Conservation (phyloP, 2,888 invertebrate genomes). For the Auanema sp. region DNA sequence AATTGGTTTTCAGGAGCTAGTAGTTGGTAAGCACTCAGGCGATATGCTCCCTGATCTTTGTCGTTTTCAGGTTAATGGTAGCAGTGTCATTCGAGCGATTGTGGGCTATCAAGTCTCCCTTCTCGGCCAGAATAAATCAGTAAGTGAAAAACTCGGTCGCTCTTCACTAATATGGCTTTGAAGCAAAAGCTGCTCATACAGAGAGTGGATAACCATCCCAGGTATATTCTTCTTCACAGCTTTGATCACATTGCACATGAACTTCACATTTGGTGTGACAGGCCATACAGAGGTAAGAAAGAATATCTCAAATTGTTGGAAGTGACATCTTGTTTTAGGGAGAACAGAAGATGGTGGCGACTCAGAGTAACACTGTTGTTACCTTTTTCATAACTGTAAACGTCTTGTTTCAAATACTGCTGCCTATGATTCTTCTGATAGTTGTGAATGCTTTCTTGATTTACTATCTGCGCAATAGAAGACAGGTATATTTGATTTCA, state of each 20-base stretch:
- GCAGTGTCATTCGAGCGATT: conserved; percentile 49
- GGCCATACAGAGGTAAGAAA: conserved; percentile 20
- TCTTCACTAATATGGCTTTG: too few species aligned
- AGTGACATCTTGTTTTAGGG: conserved; percentile 16
- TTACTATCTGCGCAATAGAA: conserved; percentile 38
- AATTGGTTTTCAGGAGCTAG: conserved; percentile 48
- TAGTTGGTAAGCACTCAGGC: conserved; percentile 34
- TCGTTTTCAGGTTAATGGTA: conserved; percentile 40
- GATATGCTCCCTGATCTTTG: background rate
- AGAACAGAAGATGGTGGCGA: conserved; percentile 13
- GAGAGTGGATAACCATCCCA: conserved; percentile 28
- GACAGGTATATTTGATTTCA: conserved; percentile 10
- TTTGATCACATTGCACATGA: conserved; percentile 37
- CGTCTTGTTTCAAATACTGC: conserved; percentile 27
- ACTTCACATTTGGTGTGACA: conserved; percentile 26
- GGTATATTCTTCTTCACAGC: conserved; percentile 31
- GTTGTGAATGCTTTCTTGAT: conserved; percentile 39
- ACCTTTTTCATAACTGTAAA: conserved; percentile 17
- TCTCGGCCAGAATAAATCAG: conserved; percentile 35
- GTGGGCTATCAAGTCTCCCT: conserved; percentile 50
- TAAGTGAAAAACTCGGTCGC: conserved; percentile 14
- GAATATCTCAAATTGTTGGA: background rate
- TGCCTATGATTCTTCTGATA: conserved; percentile 42
- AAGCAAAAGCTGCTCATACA: conserved; percentile 11
- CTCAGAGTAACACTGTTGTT: conserved; percentile 16